Evolutionary conservation across 2,797 vertebrate genomes (phyloP), one percentile per base, ranked within the genome.

Genomic region (Mormyrus proboscirostris): DNA sequence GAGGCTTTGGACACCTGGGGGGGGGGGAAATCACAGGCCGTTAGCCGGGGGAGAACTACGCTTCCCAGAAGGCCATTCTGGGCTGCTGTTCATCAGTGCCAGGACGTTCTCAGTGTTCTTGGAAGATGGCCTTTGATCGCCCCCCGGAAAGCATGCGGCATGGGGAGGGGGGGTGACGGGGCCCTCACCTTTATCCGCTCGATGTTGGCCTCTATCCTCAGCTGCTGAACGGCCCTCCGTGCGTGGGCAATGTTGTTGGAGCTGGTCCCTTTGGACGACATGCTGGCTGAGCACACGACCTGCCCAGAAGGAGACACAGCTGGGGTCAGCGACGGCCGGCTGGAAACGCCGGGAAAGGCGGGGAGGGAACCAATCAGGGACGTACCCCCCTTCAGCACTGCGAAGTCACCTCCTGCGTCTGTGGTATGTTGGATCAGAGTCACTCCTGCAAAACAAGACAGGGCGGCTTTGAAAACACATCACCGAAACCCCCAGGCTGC

Each of bases 1-100:
- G 97, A 99, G 0, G 98, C 98, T 92, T 99, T 99, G 55, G 98
- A 99, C 22, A 99, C 96, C 98, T 99, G 88, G 9, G 90, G 25
- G 9, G 53, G 79, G 38, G 29, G 29, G 29, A 33, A 53, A 79
- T 65, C 29, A 91, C 73, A 22, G 88, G 25, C 41, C 1, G 73
- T 88, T 65, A 89, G 0, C 6, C 22, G 82, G 9, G 12, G 14
- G 44, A 50, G 49, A 10, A 53, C 9, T 22, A 22, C 16, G 14
- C 19, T 7, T 89, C 44, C 88, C 76, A 47, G 33, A 84, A 89
- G 14, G 0, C 4, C 76, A 47, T 25, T 51, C 73, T 16, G 41
- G 9, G 25, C 2, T 16, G 8, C 6, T 22, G 29, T 49, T 89
- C 53, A 14, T 51, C 38, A 41, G 19, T 29, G 59, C 16, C 9